phyloP scores from a whole-genome alignment of 2,797 vertebrate genomes.

The Cyprinella venusta region DNA sequence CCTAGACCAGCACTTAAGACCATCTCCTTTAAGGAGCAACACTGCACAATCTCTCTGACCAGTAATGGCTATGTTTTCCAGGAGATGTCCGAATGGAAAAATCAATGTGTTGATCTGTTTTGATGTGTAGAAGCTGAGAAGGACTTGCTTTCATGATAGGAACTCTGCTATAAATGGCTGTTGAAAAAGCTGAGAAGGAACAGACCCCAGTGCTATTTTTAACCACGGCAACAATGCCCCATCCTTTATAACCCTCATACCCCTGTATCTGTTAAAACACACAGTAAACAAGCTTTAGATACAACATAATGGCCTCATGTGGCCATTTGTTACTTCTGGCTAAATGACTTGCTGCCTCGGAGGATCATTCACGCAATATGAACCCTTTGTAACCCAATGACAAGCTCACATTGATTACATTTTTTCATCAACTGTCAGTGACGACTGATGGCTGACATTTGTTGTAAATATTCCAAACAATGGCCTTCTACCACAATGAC shows the following conservation, averaged over 20 bases:
- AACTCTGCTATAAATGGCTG: constrained; percentile 29
- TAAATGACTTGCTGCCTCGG: constrained; percentile 31
- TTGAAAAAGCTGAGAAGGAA: constrained; percentile 21
- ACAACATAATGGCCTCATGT: constrained; percentile 13
- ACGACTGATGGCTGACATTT: constrained; percentile 17
- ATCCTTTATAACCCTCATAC: constrained; percentile 24
- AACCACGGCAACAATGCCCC: not conserved
- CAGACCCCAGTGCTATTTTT: constrained; percentile 9
- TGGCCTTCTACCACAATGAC: not conserved
- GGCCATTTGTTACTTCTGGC: constrained; percentile 29
- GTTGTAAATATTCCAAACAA: constrained; percentile 14
- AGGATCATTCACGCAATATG: constrained; percentile 17
- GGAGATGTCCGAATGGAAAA: constrained; percentile 47
- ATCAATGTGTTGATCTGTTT: constrained; percentile 52
- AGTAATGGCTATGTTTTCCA: constrained; percentile 45
- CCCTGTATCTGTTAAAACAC: not conserved
- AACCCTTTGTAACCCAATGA: constrained; percentile 27
- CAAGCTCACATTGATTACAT: constrained; percentile 13
- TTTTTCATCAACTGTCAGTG: constrained; percentile 26
- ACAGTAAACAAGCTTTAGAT: constrained; percentile 1
- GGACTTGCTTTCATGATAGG: constrained; percentile 41
- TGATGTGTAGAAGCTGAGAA: constrained; percentile 41
- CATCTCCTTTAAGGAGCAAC: constrained; percentile 39
- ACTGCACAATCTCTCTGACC: constrained; percentile 37
- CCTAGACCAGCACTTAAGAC: constrained; percentile 36